A percentile compares a stretch with the other conserved stretches of the same genome.
Conservation (phyloP, 2,888 invertebrate genomes). For the Resseliella maxima region DNA sequence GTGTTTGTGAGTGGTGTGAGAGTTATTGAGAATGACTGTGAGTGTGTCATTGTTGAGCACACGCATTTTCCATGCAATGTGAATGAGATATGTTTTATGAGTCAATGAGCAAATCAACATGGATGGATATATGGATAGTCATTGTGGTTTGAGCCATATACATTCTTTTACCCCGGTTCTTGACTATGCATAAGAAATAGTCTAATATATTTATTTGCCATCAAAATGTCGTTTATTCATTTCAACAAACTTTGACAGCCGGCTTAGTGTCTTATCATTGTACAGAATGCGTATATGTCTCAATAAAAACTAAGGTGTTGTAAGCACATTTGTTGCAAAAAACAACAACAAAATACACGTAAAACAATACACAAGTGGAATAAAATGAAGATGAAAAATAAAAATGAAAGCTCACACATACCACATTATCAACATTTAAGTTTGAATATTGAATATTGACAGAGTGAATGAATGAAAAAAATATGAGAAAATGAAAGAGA, state of each 20-base stretch:
- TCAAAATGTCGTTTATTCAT: slow-evolving; percentile 1
- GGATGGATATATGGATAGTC: slow-evolving; percentile 7
- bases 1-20: no score
- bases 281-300: no score
- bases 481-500: no score
- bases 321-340: background rate
- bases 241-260: background rate
- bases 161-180: background rate
- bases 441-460: no score
- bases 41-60: no score
- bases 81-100: background rate
- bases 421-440: no score
- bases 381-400: no score
- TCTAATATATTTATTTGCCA: background rate
- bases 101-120: background rate
- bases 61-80: background rate
- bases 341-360: background rate
- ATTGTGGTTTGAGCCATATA: no score
- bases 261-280: background rate
- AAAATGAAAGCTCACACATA: background rate
- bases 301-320: no score
- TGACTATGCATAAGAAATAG: background rate
- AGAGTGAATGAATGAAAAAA: no score
- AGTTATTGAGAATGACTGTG: no score
- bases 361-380: background rate